These are phyloP conservation scores for Pristionchus fissidentatus DNA, from an alignment of 2,888 invertebrate species.

Conservation along the genomic window DNA sequence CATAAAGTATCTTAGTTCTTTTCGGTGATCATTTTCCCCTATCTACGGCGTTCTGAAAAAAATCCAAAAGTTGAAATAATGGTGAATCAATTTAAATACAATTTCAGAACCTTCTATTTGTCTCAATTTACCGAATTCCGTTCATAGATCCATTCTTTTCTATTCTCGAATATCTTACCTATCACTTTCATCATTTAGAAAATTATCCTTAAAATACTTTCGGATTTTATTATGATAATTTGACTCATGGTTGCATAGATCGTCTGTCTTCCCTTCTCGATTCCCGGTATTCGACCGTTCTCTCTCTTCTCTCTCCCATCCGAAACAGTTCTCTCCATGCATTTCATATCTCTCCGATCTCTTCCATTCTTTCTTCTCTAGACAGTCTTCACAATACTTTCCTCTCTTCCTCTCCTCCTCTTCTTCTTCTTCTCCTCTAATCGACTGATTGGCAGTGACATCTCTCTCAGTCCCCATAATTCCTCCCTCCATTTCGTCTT, in stretches of 20 bases:
- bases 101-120: no score
- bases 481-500: conserved; percentile 16
- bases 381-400: background rate
- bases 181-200: background rate
- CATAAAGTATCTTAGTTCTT: no score
- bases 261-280: no score
- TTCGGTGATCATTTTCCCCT: no score
- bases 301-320: background rate
- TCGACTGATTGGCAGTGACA: conserved; percentile 10
- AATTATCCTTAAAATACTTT: no score
- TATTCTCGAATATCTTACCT: background rate
- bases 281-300: background rate
- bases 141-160: no score
- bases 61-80: no score
- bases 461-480: background rate
- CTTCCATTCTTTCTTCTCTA: background rate
- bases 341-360: background rate
- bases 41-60: no score
- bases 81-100: no score
- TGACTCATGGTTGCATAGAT: no score
- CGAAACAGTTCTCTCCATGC: conserved; percentile 20
- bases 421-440: background rate
- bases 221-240: no score
- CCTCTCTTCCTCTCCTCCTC: background rate
- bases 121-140: no score